phyloP scores from a whole-genome alignment of 2,797 vertebrate genomes.

The Rhinogobio ventralis region DNA sequence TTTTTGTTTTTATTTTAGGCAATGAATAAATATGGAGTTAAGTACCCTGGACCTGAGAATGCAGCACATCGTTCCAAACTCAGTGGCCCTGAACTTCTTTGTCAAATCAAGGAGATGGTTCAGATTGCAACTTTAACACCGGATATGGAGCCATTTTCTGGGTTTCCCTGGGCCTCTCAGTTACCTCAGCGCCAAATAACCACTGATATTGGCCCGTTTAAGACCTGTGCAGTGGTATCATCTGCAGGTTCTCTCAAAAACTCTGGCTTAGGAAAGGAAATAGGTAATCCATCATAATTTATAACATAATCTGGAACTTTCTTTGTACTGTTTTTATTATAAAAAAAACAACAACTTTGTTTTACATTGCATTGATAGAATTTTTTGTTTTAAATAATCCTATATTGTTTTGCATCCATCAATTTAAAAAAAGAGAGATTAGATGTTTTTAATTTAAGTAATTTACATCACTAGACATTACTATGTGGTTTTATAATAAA shows the following conservation, averaged over 20 bases:
- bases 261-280: slow-evolving; percentile 80
- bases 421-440: not conserved
- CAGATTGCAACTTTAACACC: slow-evolving; percentile 73
- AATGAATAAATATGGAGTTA: slow-evolving; percentile 82
- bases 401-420: not conserved
- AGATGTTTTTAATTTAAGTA: not conserved
- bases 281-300: slow-evolving; percentile 67
- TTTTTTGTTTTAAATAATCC: not conserved
- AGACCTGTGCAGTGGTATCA: slow-evolving; percentile 80
- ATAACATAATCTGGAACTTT: not conserved
- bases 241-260: slow-evolving; percentile 79
- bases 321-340: not conserved
- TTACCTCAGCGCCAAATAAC: slow-evolving; percentile 72
- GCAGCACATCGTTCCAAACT: slow-evolving; percentile 60
- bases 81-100: slow-evolving; percentile 76
- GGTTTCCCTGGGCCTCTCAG: slow-evolving; percentile 73
- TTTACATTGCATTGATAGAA: not conserved
- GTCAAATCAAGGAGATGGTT: slow-evolving; percentile 74
- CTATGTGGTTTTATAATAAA: not conserved
- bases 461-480: not conserved
- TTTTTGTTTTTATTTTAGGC: slow-evolving; percentile 63
- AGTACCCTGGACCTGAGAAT: slow-evolving; percentile 53
- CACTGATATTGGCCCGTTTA: slow-evolving; percentile 75
- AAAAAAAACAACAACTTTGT: not conserved
- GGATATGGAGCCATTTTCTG: slow-evolving; percentile 77